Percentiles rank a stretch among this genome's conserved stretches.
Evolutionary conservation across 2,797 vertebrate genomes (phyloP).

Genomic region (Micropoecilia bifurca): DNA sequence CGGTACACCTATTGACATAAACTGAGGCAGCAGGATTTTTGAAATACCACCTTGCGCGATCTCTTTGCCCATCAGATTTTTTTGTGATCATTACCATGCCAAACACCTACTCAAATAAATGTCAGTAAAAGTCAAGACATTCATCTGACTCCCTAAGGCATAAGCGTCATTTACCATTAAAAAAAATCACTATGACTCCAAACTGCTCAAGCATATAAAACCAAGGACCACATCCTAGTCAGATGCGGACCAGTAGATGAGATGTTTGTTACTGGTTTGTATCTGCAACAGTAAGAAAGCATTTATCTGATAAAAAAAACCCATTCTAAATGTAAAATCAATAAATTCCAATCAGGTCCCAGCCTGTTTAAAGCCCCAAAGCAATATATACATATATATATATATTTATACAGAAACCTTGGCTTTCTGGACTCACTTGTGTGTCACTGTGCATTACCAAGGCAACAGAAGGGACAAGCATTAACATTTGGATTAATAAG

Average conservation of each 20-base stretch:
- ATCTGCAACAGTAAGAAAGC: not conserved
- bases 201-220: not conserved
- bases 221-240: not conserved
- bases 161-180: not conserved
- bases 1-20: not conserved
- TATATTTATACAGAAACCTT: not conserved
- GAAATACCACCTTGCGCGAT: not conserved
- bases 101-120: slow-evolving; percentile 5
- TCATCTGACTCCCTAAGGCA: not conserved
- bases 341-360: not conserved
- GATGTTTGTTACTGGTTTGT: not conserved
- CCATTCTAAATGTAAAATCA: not conserved
- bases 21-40: not conserved
- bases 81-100: not conserved
- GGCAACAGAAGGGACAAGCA: not conserved
- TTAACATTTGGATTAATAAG: not conserved
- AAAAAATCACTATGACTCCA: not conserved
- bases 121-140: slow-evolving; percentile 11
- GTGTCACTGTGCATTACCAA: not conserved
- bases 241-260: not conserved
- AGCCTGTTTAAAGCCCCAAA: not conserved
- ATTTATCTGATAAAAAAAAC: not conserved
- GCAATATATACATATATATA: not conserved
- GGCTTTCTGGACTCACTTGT: not conserved
- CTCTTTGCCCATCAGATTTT: not conserved